These are phyloP conservation scores for Liolophura sinensis DNA, from an alignment of 1,140 invertebrate genomes.

Conservation along the genomic window DNA sequence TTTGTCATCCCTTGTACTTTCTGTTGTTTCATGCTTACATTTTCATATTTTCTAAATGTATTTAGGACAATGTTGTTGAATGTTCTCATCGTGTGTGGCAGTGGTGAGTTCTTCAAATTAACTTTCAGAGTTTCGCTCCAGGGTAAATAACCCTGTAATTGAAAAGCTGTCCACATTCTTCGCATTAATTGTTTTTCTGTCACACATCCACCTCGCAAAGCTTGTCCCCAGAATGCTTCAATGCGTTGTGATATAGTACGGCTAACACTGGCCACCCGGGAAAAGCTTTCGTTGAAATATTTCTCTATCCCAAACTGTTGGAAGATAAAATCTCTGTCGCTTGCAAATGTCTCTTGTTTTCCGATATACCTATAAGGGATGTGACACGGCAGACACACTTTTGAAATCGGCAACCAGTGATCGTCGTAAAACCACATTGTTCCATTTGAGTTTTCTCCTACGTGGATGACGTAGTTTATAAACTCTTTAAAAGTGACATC, in stretches of 20 bases:
- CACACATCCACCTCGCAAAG: constrained; percentile 1
- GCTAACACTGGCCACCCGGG: neutral
- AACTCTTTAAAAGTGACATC: constrained; percentile 3
- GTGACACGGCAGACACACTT: too few relatives aligned
- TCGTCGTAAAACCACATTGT: neutral
- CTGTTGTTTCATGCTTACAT: too few relatives aligned
- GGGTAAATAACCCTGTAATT: constrained; percentile 17
- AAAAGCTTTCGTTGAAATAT: neutral
- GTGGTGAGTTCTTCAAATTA: too few relatives aligned
- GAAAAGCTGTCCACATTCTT: constrained; percentile 13
- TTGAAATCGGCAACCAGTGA: constrained; percentile 14
- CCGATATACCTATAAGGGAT: constrained; percentile 7
- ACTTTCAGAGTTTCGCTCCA: too few relatives aligned
- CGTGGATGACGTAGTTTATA: neutral
- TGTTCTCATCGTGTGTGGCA: too few relatives aligned
- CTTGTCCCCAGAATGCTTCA: neutral
- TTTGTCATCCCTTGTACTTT: too few relatives aligned
- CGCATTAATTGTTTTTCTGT: neutral
- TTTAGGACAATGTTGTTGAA: too few relatives aligned
- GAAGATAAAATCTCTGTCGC: constrained; percentile 12
- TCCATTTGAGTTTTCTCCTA: neutral
- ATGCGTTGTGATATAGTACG: neutral
- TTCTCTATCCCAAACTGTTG: neutral
- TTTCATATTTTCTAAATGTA: too few relatives aligned
- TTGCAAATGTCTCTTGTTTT: constrained; percentile 17